These are phyloP conservation scores for Galeopterus variegatus DNA, from an alignment of 2,113 vertebrate species.

Conservation along the genomic window DNA sequence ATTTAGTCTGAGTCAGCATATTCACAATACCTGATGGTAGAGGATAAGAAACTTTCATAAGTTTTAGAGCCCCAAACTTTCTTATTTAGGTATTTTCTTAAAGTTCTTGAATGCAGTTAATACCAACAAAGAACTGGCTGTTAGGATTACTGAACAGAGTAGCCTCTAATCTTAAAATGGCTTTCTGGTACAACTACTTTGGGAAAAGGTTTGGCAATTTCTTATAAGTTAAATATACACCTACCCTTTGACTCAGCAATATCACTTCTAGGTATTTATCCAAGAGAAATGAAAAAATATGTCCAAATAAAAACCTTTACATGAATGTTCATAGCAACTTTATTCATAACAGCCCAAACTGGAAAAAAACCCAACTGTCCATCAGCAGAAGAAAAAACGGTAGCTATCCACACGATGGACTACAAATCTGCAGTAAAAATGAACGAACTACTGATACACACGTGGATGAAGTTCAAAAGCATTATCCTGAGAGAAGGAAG, in stretches of 20 bases:
- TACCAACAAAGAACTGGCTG: not conserved
- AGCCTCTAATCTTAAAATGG: not conserved
- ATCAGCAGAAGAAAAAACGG: not conserved
- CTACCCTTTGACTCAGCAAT: not conserved
- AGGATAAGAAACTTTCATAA: not conserved
- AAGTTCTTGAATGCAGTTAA: not conserved
- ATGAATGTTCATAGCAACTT: not conserved
- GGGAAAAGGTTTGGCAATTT: not conserved
- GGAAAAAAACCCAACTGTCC: not conserved
- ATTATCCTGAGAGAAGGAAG: not conserved
- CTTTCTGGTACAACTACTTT: not conserved
- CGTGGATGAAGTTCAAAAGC: not conserved
- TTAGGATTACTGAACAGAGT: not conserved
- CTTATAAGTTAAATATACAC: not conserved
- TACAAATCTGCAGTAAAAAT: not conserved
- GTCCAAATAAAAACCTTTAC: not conserved
- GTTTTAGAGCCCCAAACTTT: conserved; percentile 31
- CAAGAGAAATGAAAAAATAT: not conserved
- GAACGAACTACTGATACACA: not conserved
- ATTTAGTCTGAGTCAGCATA: not conserved
- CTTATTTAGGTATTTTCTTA: conserved; percentile 47
- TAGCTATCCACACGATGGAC: not conserved
- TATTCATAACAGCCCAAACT: not conserved
- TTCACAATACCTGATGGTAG: not conserved
- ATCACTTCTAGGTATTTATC: not conserved